These are phyloP conservation scores for Cataglyphis cursor DNA, from an alignment of 2,888 invertebrate species.

Conservation along the genomic window DNA sequence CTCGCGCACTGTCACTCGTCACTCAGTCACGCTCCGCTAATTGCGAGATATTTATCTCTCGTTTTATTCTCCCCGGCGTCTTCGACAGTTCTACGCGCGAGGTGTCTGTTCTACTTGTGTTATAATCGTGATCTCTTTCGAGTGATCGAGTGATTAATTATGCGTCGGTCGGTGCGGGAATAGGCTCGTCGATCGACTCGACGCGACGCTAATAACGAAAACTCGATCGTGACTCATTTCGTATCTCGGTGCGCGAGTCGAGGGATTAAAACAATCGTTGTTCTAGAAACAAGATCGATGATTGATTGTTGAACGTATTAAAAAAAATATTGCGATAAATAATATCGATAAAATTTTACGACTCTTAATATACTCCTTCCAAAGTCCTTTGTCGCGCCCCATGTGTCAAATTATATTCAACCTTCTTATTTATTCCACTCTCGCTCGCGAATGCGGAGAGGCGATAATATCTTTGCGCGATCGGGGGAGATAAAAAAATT, in stretches of 20 bases:
- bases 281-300: constrained; percentile 19
- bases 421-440: constrained; percentile 3
- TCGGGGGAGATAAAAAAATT: constrained; percentile 65
- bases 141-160: constrained; percentile 50
- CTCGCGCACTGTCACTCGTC: constrained; percentile 53
- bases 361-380: constrained; percentile 2
- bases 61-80: constrained; percentile 34
- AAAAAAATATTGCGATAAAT: constrained; percentile 18
- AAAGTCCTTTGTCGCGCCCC: background rate
- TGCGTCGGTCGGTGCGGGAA: constrained; percentile 20
- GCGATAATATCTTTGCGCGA: constrained; percentile 67
- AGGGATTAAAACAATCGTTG: constrained; percentile 19
- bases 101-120: constrained; percentile 35
- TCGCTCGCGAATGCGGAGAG: background rate
- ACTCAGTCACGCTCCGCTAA: constrained; percentile 58
- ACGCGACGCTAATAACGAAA: constrained; percentile 35
- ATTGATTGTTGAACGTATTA: constrained; percentile 23
- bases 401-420: background rate
- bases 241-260: constrained; percentile 24
- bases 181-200: constrained; percentile 40
- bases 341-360: background rate
- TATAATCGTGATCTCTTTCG: constrained; percentile 47
- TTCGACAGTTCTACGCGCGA: constrained; percentile 37
- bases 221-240: constrained; percentile 32
- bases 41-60: constrained; percentile 55